phyloP scores from a whole-genome alignment of 1,140 invertebrate species.

The Rhopalosiphum maidis region DNA sequence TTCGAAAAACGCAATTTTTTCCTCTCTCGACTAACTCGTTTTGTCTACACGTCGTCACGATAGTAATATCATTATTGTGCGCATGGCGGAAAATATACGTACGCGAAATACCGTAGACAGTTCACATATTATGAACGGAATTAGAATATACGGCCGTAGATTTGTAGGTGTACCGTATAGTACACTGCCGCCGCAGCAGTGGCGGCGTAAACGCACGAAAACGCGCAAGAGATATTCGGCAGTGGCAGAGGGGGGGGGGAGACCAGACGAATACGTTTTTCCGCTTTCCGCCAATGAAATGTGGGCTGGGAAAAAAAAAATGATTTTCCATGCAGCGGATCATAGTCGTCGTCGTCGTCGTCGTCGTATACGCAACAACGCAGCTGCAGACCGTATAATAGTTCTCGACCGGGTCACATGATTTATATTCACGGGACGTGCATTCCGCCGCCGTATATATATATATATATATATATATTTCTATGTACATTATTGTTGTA shows the following conservation, averaged over 20 bases:
- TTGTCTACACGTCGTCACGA: not conserved
- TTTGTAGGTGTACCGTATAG: not conserved
- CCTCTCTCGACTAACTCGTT: not conserved
- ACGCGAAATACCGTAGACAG: not conserved
- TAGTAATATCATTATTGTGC: not conserved
- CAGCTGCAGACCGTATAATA: not conserved
- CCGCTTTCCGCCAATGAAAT: not conserved
- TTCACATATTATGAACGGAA: not conserved
- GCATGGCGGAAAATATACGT: too few species aligned
- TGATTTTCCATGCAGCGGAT: not conserved
- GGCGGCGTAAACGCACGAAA: not conserved
- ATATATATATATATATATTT: too few species aligned
- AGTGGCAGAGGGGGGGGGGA: not conserved
- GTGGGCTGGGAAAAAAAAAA: not conserved
- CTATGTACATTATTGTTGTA: not conserved
- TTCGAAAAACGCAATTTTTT: not conserved
- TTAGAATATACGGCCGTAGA: not conserved
- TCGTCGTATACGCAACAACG: not conserved
- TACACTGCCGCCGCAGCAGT: too few species aligned
- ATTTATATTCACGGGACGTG: conserved; percentile 43
- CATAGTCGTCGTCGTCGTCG: not conserved
- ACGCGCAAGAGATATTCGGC: not conserved
- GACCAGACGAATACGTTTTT: not conserved
- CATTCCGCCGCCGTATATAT: not conserved
- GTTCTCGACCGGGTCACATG: not conserved